Evolutionary conservation across 2,113 vertebrate genomes (phyloP).

Genomic region (Boleophthalmus pectinirostris): DNA sequence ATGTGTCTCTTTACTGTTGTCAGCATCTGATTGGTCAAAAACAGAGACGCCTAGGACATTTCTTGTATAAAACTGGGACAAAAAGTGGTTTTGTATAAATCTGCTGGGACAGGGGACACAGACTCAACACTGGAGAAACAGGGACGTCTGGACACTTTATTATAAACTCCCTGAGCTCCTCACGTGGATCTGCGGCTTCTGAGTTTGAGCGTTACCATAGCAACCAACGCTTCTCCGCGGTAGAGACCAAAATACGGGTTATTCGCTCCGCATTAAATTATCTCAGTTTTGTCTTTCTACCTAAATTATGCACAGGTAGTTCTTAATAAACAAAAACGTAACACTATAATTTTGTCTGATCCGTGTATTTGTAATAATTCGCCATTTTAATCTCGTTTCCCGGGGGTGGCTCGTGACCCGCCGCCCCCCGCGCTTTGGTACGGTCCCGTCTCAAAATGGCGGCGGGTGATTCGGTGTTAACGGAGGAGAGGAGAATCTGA

Average conservation of each 20-base stretch:
- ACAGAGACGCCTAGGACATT: too few species aligned
- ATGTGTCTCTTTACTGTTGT: too few species aligned
- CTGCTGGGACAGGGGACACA: too few species aligned
- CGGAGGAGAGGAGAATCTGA: not conserved
- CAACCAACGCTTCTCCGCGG: constrained; percentile 53
- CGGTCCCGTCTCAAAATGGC: constrained; percentile 62
- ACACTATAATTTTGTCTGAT: not conserved
- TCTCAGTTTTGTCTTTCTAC: not conserved
- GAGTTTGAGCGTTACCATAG: constrained; percentile 57
- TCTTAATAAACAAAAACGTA: too few species aligned
- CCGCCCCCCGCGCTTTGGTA: constrained; percentile 3
- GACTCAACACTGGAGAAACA: too few species aligned
- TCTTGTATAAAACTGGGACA: too few species aligned
- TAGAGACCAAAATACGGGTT: constrained; percentile 48
- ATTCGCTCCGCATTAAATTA: fast-evolving
- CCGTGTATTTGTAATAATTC: not conserved
- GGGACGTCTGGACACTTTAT: too few species aligned
- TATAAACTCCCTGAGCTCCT: not conserved
- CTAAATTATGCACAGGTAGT: not conserved
- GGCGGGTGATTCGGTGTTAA: constrained; percentile 37
- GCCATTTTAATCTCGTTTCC: not conserved
- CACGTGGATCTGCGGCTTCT: too few species aligned
- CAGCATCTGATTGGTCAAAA: too few species aligned
- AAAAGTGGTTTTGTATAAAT: too few species aligned
- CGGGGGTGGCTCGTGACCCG: not conserved